phyloP scores from a whole-genome alignment of 2,113 vertebrate species.

The Dipodomys stephensi region DNA sequence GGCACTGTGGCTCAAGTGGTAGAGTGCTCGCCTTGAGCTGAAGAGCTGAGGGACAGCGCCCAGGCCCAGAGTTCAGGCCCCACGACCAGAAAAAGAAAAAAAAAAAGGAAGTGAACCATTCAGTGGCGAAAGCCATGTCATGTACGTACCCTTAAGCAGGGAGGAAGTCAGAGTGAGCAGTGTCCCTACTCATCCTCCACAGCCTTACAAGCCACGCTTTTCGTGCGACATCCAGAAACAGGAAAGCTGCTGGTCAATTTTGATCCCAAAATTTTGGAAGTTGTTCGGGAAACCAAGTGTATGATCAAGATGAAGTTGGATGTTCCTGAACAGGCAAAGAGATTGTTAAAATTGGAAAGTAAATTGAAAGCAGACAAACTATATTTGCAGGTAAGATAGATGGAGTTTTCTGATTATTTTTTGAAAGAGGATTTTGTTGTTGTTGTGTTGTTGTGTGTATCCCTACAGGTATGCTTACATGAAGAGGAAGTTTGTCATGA shows the following conservation, averaged over 20 bases:
- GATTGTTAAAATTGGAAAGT: conserved; percentile 86
- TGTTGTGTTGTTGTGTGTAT: not conserved
- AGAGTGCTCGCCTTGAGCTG: too few species aligned
- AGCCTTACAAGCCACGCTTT: conserved; percentile 89
- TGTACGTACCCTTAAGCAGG: not conserved
- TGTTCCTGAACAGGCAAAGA: conserved; percentile 89
- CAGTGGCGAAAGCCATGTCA: not conserved
- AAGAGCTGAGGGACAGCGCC: too few species aligned
- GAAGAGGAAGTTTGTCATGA: not conserved
- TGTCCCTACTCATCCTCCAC: conserved; percentile 42
- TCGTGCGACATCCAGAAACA: conserved; percentile 87
- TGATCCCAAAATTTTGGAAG: conserved; percentile 89
- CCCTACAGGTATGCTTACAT: not conserved
- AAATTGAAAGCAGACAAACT: conserved; percentile 84
- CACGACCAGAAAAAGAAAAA: too few species aligned
- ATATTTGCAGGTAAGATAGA: conserved; percentile 87
- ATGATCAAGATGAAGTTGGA: conserved; percentile 90
- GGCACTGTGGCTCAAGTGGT: too few species aligned
- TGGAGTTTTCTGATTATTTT: conserved; percentile 10
- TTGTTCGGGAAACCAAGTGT: conserved; percentile 89
- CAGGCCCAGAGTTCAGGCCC: too few species aligned
- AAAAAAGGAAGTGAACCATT: not conserved
- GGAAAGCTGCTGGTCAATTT: conserved; percentile 91
- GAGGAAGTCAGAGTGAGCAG: not conserved
- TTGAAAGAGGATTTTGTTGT: not conserved